Percentiles rank a stretch among this genome's conserved stretches.
phyloP scores from a whole-genome alignment of 2,113 vertebrate species.

The Sphyrna mokarran region DNA sequence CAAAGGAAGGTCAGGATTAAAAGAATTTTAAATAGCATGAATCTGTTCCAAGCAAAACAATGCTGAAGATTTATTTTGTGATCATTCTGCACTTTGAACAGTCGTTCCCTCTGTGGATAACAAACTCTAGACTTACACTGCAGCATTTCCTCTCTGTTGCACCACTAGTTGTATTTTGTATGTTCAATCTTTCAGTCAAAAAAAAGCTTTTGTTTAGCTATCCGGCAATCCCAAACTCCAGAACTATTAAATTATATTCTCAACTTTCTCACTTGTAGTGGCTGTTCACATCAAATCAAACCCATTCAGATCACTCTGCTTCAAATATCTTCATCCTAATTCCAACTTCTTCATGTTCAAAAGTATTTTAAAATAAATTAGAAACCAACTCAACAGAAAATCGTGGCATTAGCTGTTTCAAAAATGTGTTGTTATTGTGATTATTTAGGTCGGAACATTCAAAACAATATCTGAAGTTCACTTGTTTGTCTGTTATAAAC shows the following conservation, averaged over 20 bases:
- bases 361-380: neutral
- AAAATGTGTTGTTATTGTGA: neutral
- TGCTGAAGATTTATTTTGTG: slow-evolving; percentile 29
- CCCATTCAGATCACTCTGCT: neutral
- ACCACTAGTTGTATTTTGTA: neutral
- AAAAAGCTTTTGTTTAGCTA: neutral
- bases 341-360: neutral
- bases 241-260: neutral
- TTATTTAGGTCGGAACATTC: neutral
- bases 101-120: neutral
- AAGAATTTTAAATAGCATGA: slow-evolving; percentile 33
- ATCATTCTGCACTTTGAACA: slow-evolving; percentile 23
- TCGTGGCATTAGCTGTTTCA: neutral
- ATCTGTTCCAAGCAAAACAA: slow-evolving; percentile 35
- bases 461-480: neutral
- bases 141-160: neutral
- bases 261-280: neutral
- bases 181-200: neutral
- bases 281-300: neutral
- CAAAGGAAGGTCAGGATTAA: slow-evolving; percentile 38
- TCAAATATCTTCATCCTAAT: neutral
- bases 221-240: neutral
- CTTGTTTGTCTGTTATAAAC: neutral
- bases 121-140: neutral
- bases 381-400: neutral